Evolutionary conservation across 1,140 invertebrate species (phyloP).

Genomic region (Bathynomus jamesi): DNA sequence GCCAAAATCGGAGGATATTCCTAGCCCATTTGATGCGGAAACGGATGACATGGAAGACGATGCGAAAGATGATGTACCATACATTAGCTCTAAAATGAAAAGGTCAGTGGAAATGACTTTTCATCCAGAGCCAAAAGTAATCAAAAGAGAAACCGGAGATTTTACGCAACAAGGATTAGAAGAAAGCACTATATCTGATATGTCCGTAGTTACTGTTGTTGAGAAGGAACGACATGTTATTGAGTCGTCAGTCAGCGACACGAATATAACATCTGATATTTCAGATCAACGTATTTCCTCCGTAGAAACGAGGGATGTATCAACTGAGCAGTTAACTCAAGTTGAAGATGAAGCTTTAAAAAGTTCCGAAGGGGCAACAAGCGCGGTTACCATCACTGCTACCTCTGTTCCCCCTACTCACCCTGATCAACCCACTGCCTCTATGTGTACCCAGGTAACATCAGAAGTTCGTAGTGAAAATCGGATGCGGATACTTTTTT

Average conservation of each 20-base stretch:
- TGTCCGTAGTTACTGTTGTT: slow-evolving; percentile 49
- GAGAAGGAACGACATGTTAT: slow-evolving; percentile 41
- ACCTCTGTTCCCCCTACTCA: slow-evolving; percentile 42
- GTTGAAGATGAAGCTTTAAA: slow-evolving; percentile 21
- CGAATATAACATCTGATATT: slow-evolving; percentile 35
- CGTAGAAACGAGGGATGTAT: slow-evolving; percentile 18
- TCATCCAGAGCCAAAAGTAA: slow-evolving; percentile 55
- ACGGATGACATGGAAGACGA: slow-evolving; percentile 46
- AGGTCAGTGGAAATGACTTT: slow-evolving; percentile 83
- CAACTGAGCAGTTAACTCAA: slow-evolving; percentile 11
- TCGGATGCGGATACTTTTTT: slow-evolving; percentile 40
- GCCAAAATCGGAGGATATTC: slow-evolving; percentile 38
- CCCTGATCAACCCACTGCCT: slow-evolving; percentile 46
- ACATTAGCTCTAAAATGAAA: slow-evolving; percentile 55
- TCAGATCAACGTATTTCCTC: slow-evolving; percentile 39
- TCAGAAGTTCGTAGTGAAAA: slow-evolving; percentile 43
- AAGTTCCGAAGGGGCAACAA: slow-evolving; percentile 34
- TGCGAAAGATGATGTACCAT: slow-evolving; percentile 25
- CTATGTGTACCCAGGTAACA: slow-evolving; percentile 51
- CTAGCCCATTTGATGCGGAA: slow-evolving; percentile 34
- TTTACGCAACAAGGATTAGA: slow-evolving; percentile 20
- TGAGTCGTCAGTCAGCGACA: slow-evolving; percentile 13
- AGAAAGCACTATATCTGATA: slow-evolving; percentile 45
- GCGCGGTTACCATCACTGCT: slow-evolving; percentile 51
- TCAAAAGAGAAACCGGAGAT: slow-evolving; percentile 39